Base-by-base conservation (phyloP, 2,888 invertebrate genomes). In the Sphaeridia pumilis region DNA sequence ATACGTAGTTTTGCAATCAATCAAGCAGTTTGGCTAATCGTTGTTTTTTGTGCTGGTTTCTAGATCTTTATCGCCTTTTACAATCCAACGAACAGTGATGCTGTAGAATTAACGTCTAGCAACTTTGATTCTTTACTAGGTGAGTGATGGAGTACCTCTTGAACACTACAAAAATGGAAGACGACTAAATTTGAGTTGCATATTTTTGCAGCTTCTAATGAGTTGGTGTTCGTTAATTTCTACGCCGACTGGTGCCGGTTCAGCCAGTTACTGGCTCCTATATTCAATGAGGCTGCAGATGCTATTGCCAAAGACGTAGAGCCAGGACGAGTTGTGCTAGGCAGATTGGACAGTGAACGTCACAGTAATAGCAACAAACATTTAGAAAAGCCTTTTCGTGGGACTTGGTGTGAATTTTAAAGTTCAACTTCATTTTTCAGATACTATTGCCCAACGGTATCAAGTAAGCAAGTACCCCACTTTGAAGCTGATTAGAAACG, bases 211-310 rank as follows among this genome's bases (percentile, higher is more conserved):
- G 94, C 87, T 58, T 83, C 85, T 56, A 89, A 93, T 78, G 95
- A 98, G 76, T 75, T 98, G 72, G 94, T 97, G 58, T 87, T 98
- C 73, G 82, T 98, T 58, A 98, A 99, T 75, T 98, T 98, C 74
- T 98, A 97, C 75, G 98, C 98, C 27, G 95, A 98, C 70, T 98
- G 98, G 98, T 98, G 98, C 75, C 83, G 89, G 68, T 98, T 97
- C 76, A 97, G 97, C 75, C 95, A 90, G 71, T 81, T 93, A 74
- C 75, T 99, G 69, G 86, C 87, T 71, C 98, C 98, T 12, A 84
- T 95, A 67, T 99, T 93, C 73, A 89, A 93, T 71, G 93, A 95
- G 71, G 89, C 95, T 36, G 86, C 94, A 10, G 86, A 86, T 65
- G 87, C 85, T 74, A 80, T 95, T 58, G 72, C 76, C 28, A 78